Evolutionary conservation across 2,888 invertebrate species (phyloP).

Genomic region (Hydrotaea diabolus): DNA sequence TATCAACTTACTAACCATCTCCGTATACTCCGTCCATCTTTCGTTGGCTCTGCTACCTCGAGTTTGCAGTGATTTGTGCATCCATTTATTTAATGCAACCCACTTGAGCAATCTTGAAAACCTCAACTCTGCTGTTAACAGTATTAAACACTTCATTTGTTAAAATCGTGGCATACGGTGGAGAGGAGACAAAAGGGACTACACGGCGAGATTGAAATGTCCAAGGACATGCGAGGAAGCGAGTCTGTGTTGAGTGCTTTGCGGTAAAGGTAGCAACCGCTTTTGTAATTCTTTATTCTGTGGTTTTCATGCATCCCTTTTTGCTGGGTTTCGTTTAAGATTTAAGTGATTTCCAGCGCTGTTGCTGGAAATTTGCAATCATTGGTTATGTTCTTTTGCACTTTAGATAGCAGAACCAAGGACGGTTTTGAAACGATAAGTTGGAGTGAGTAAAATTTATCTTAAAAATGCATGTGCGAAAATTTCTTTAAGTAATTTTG

Average conservation of each 20-base stretch:
- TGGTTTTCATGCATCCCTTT: neutral
- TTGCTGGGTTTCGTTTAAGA: no score
- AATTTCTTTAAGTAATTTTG: no score
- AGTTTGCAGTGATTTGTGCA: constrained; percentile 17
- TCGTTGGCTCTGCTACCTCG: neutral
- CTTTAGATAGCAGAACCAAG: no score
- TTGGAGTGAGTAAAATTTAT: no score
- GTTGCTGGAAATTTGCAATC: no score
- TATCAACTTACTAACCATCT: neutral
- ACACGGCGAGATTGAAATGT: neutral
- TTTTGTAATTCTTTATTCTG: constrained; percentile 5
- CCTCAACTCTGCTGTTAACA: constrained; percentile 37
- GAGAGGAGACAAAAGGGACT: neutral
- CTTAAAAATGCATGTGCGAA: no score
- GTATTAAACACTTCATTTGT: constrained; percentile 45
- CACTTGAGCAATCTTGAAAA: constrained; percentile 16
- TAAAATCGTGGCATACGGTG: neutral
- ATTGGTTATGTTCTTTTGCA: no score
- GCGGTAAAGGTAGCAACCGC: constrained; percentile 12
- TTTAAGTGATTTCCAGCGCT: no score
- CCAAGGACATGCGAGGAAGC: neutral
- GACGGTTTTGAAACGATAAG: no score
- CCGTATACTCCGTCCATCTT: neutral
- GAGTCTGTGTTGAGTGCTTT: constrained; percentile 11
- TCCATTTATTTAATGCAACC: constrained; percentile 31